Percentiles rank a stretch among this genome's conserved stretches.
Evolutionary conservation across 2,797 vertebrate species (phyloP).

Genomic region (Poeciliopsis turneri): DNA sequence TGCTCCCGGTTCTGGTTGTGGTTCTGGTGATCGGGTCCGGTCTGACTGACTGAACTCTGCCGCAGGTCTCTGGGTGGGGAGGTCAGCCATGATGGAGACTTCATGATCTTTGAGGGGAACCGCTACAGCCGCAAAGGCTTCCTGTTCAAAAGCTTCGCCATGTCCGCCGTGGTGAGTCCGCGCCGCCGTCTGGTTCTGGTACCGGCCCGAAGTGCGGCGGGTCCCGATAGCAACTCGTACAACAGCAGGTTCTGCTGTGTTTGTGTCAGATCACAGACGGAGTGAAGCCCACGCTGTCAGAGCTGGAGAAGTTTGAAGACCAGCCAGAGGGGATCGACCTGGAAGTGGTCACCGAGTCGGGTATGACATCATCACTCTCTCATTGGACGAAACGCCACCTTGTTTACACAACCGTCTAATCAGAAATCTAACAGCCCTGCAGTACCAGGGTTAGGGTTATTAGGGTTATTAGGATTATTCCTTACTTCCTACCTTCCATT

Average conservation of each 20-base stretch:
- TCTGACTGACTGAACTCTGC: constrained; percentile 10
- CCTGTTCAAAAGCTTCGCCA: constrained; percentile 96
- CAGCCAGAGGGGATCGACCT: constrained; percentile 96
- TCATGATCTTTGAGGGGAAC: constrained; percentile 97
- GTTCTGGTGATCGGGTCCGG: neutral
- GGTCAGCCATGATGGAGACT: constrained; percentile 94
- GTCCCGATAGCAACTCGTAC: neutral
- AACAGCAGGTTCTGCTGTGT: neutral
- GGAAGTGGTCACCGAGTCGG: constrained; percentile 95
- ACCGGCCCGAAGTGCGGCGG: neutral
- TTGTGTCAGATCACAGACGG: constrained; percentile 90
- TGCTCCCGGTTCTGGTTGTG: neutral
- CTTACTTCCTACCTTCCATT: too few species aligned
- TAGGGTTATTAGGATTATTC: too few species aligned
- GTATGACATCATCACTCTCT: constrained; percentile 60
- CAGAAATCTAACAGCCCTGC: too few species aligned
- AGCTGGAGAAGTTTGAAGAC: constrained; percentile 96
- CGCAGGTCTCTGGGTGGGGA: constrained; percentile 91
- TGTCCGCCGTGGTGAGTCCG: constrained; percentile 92
- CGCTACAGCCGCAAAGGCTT: constrained; percentile 97
- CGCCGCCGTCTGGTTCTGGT: neutral
- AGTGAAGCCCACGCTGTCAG: constrained; percentile 93
- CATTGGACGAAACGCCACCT: too few species aligned
- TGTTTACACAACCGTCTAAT: too few species aligned
- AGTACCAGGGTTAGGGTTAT: too few species aligned